Evolutionary conservation across 2,113 vertebrate genomes (phyloP), one percentile per base, ranked within the genome.

Genomic region (Thinocorus orbignyianus): DNA sequence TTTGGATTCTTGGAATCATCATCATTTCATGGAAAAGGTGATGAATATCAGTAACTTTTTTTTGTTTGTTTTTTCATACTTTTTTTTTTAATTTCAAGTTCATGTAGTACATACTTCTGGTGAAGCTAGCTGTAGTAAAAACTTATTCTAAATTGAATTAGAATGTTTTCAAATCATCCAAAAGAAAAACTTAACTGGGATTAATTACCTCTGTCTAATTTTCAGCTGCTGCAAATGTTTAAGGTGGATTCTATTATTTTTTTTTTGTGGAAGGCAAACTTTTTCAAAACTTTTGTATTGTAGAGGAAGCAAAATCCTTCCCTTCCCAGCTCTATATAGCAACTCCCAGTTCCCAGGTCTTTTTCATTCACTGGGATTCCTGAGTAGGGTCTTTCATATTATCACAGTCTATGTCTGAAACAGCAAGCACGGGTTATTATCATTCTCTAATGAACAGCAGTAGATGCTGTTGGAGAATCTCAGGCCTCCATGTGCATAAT

Each of bases 11-110:
- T 86, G 35, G 82, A 90, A 72, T 60, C 20, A 39, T 49, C 28
- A 28, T n/a, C 2, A 31, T 84, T 89, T 81, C 17, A 62, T 81
- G 42, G 64, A 77, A 83, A 62, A 81, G 19, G 13, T 46, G 25
- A 88, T 86, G 19, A 81, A 89, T 89, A 70, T 95, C 24, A 86
- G 19, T 37, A 78, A 89, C n/a, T n/a, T n/a, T n/a, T n/a, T n/a
- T n/a, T n/a, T 81, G 54, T 49, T 80, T 18, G 3, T 5, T 28
- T 15, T 70, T 91, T 44, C 3, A 3, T 28, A 20, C 28, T 13
- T 28, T 7, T 51, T 44, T 46, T 61, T 88, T 90, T 22, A 0
- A 61, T 52, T 88, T 88, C 9, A 15, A 37, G 17, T 44, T 70
- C 18, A 39, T 4, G 4, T 48, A 33, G 30, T 24, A 28, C 15